phyloP scores from a whole-genome alignment of 2,113 vertebrate species.

The Pseudorhombus dupliciocellatus region DNA sequence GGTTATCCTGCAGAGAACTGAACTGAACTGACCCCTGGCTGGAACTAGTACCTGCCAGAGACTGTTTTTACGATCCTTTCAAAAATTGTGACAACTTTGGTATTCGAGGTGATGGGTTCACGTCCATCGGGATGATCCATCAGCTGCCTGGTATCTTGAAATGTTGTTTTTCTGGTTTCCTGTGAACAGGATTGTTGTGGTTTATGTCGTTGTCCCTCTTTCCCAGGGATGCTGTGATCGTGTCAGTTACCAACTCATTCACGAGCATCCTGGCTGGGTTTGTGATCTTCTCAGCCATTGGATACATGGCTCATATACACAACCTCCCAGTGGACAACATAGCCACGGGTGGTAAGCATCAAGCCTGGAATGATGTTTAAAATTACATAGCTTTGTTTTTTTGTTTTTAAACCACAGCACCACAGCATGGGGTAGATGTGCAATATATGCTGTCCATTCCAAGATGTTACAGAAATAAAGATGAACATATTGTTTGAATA shows the following conservation, averaged over 20 bases:
- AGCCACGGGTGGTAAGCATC: constrained; percentile 77
- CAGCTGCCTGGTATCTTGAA: background rate
- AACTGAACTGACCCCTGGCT: background rate
- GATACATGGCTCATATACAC: constrained; percentile 81
- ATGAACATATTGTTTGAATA: background rate
- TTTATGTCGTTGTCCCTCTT: constrained; percentile 5
- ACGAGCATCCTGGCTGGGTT: constrained; percentile 82
- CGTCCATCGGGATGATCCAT: background rate
- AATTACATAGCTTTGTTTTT: background rate
- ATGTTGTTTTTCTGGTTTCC: background rate
- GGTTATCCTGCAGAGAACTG: background rate
- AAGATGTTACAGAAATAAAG: background rate
- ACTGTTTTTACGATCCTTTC: background rate
- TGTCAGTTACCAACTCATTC: constrained; percentile 76
- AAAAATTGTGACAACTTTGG: background rate
- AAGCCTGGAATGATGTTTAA: background rate
- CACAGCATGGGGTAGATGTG: background rate
- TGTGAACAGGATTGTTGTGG: background rate
- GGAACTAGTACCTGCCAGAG: background rate
- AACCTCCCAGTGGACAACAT: constrained; percentile 82
- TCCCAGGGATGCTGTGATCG: constrained; percentile 77
- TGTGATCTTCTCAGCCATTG: constrained; percentile 83
- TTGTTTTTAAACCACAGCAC: background rate
- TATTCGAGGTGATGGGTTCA: too few species aligned
- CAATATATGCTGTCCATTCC: background rate